Conservation (phyloP, 2,797 vertebrate genomes). For the Pipistrellus kuhlii region DNA sequence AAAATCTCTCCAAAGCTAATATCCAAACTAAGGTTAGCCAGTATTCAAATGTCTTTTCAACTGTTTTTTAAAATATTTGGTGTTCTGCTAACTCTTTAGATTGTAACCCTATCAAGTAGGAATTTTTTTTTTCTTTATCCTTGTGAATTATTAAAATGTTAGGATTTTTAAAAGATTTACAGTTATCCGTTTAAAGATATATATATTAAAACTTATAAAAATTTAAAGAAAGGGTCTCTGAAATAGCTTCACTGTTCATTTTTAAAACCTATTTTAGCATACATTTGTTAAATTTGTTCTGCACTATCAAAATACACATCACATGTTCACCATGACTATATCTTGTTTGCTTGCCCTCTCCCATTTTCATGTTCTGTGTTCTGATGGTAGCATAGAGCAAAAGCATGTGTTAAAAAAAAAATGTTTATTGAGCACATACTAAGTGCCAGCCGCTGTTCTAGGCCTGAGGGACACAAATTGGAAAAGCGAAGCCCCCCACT, state of each 20-base stretch:
- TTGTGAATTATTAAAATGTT: constrained; percentile 44
- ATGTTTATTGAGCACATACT: neutral
- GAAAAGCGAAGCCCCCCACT: neutral
- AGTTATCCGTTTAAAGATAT: constrained; percentile 40
- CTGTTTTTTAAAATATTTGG: constrained; percentile 67
- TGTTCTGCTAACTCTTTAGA: constrained; percentile 57
- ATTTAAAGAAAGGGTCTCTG: constrained; percentile 2
- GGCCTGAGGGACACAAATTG: neutral
- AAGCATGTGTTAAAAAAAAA: neutral
- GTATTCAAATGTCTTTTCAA: constrained; percentile 55
- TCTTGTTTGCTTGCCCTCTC: neutral
- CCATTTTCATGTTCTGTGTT: neutral
- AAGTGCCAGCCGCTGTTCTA: neutral
- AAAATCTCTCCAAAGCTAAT: constrained; percentile 51
- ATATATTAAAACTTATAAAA: constrained; percentile 16
- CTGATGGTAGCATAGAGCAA: neutral
- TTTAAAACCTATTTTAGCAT: constrained; percentile 10
- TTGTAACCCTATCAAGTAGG: constrained; percentile 26
- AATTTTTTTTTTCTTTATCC: constrained; percentile 50
- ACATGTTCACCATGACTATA: neutral
- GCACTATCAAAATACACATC: neutral
- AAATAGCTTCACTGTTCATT: constrained; percentile 30
- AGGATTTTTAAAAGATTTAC: constrained; percentile 41
- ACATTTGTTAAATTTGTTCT: neutral
- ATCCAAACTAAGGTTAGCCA: neutral